phyloP scores from a whole-genome alignment of 2,113 vertebrate species.

The Myiagra hebetior region DNA sequence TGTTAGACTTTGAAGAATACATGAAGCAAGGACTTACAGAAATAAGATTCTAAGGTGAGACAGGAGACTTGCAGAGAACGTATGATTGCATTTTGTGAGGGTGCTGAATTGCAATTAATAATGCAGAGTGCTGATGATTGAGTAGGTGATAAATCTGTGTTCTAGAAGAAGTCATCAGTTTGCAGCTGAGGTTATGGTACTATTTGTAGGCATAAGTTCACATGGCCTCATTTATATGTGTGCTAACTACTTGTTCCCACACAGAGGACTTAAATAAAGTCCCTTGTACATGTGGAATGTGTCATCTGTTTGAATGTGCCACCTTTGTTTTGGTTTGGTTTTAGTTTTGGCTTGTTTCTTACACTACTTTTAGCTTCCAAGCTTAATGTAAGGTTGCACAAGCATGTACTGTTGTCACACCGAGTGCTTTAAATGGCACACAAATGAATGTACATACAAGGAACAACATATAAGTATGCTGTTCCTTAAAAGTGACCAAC shows the following conservation, averaged over 20 bases:
- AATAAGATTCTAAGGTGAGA: neutral
- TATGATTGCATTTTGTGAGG: neutral
- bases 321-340: neutral
- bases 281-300: neutral
- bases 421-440: neutral
- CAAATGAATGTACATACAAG: neutral
- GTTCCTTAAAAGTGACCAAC: neutral
- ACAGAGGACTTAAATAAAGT: neutral
- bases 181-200: neutral
- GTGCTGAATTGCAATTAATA: neutral
- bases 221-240: neutral
- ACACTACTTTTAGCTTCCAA: neutral
- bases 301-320: neutral
- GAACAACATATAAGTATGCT: neutral
- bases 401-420: neutral
- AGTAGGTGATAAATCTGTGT: neutral
- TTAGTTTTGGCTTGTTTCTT: neutral
- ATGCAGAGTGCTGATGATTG: neutral
- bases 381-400: neutral
- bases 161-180: neutral
- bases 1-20: neutral
- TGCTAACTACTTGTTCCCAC: neutral
- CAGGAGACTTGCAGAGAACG: neutral
- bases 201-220: neutral
- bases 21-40: neutral